These are phyloP conservation scores for Trachymyrmex septentrionalis DNA, from an alignment of 1,140 invertebrate species.

Conservation along the genomic window DNA sequence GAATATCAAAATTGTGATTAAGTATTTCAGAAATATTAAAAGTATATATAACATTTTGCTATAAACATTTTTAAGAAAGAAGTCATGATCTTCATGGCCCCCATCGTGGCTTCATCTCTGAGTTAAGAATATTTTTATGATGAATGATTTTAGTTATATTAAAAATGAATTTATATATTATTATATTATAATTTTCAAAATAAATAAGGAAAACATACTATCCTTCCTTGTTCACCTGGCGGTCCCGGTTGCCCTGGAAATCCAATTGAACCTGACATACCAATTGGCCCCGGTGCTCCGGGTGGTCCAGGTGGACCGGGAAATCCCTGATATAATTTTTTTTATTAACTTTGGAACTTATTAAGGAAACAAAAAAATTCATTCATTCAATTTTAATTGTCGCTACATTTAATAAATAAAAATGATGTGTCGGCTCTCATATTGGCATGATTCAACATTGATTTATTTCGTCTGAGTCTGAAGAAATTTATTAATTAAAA, in stretches of 20 bases:
- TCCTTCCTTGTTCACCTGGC: conserved; percentile 77
- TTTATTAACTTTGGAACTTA: conserved; percentile 15
- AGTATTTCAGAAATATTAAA: no score
- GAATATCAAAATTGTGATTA: no score
- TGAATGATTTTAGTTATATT: no score
- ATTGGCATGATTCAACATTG: no score
- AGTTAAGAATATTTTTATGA: no score
- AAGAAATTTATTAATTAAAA: background rate
- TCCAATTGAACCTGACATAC: conserved; percentile 80
- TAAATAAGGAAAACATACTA: conserved; percentile 58
- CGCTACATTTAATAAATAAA: background rate
- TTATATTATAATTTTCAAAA: background rate
- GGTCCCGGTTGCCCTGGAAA: conserved; percentile 76
- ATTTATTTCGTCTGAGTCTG: no score
- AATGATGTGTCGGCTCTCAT: background rate
- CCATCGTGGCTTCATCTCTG: no score
- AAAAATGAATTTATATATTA: no score
- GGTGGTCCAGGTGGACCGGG: conserved; percentile 59
- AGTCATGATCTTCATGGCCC: no score
- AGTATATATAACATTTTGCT: no score
- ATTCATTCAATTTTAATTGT: background rate
- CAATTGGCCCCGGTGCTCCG: conserved; percentile 79
- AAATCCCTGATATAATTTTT: conserved; percentile 52
- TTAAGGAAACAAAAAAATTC: background rate
- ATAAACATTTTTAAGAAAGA: no score